A percentile compares a stretch with the other conserved stretches of the same genome.
These are phyloP conservation scores for Semotilus atromaculatus DNA, from an alignment of 2,797 vertebrate species.

Conservation along the genomic window DNA sequence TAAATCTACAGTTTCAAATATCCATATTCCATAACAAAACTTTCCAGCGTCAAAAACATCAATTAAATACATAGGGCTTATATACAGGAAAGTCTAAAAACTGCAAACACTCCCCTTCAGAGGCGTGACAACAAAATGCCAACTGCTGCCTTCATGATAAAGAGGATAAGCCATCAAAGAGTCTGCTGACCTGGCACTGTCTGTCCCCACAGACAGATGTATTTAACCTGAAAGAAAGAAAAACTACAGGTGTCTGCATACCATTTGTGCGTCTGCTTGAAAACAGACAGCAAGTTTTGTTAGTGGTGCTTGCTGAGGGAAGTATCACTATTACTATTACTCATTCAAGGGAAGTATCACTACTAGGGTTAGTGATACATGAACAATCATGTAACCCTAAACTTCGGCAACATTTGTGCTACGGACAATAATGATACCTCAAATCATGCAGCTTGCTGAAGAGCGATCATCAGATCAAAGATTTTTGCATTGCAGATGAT, in stretches of 20 bases:
- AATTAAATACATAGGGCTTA: neutral
- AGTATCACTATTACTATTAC: neutral
- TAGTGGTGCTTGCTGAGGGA: neutral
- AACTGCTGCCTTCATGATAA: slow-evolving; percentile 45
- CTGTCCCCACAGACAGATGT: slow-evolving; percentile 23
- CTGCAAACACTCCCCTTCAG: neutral
- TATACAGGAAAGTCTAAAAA: slow-evolving; percentile 29
- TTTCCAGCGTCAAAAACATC: neutral
- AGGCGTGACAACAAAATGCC: neutral
- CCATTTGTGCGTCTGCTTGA: neutral
- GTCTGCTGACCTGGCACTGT: slow-evolving; percentile 45
- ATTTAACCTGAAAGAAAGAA: slow-evolving; percentile 3
- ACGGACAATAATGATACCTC: neutral
- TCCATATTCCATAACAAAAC: neutral
- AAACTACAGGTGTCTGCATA: slow-evolving; percentile 30
- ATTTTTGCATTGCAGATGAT: neutral
- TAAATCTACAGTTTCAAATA: neutral
- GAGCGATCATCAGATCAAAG: neutral
- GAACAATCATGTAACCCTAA: neutral
- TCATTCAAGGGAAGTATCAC: neutral
- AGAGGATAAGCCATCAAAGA: slow-evolving; percentile 49
- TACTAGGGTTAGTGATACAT: neutral
- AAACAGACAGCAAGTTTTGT: neutral
- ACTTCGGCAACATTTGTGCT: neutral
- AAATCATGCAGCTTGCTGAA: neutral